A percentile compares a stretch with the other conserved stretches of the same genome.
These are phyloP conservation scores for Orycteropus afer DNA, from an alignment of 2,113 vertebrate species.

Conservation along the genomic window DNA sequence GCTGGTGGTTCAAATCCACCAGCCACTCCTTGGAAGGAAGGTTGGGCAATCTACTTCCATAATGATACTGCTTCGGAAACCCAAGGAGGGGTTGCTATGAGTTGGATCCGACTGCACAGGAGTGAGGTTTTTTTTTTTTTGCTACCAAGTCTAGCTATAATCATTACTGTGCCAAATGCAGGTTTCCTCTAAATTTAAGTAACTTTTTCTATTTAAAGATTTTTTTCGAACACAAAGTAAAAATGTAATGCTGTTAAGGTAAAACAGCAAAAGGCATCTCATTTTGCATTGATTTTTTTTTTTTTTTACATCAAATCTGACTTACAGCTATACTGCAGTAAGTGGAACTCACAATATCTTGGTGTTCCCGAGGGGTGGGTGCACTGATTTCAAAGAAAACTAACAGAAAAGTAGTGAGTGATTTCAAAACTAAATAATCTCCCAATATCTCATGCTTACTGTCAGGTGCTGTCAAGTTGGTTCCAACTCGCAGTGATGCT, in stretches of 20 bases:
- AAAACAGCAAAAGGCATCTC: background rate
- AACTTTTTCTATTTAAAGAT: background rate
- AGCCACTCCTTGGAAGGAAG: too few species aligned
- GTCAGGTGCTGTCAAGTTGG: background rate
- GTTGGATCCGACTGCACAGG: too few species aligned
- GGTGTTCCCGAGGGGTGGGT: background rate
- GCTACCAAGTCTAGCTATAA: background rate
- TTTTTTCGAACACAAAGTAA: background rate
- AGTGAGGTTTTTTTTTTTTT: too few species aligned
- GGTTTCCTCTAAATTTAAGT: background rate
- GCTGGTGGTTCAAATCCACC: too few species aligned
- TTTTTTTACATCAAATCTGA: background rate
- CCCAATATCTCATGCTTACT: background rate
- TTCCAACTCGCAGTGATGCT: too few species aligned
- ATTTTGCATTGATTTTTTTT: background rate
- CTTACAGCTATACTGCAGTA: background rate
- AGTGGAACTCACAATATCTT: background rate
- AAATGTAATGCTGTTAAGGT: background rate
- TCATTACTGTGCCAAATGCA: background rate
- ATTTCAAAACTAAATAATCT: constrained; percentile 27
- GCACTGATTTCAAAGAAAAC: constrained; percentile 31
- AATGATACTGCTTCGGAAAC: too few species aligned
- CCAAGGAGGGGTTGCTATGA: too few species aligned
- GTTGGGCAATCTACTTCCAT: too few species aligned
- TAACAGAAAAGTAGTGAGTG: background rate